These are phyloP conservation scores for Astropecten irregularis DNA, from an alignment of 53 echinoderm and acorn worm species.

Conservation along the genomic window DNA sequence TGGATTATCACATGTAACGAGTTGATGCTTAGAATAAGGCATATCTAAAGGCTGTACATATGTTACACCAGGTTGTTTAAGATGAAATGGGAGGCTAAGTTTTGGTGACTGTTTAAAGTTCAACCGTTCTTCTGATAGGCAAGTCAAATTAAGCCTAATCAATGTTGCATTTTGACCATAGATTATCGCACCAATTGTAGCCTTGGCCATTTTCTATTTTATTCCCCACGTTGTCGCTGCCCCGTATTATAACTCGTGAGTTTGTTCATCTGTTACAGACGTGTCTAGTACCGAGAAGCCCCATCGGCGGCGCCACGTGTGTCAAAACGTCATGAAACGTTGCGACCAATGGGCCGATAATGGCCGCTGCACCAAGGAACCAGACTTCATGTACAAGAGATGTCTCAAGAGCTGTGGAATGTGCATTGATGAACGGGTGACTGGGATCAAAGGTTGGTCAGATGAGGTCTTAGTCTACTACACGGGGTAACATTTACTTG, in stretches of 20 bases:
- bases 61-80: no score
- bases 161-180: no score
- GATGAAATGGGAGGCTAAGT: no score
- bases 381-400: constrained; percentile 44
- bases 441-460: constrained; percentile 43
- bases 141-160: no score
- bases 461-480: background rate
- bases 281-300: constrained; percentile 5
- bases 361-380: constrained; percentile 48
- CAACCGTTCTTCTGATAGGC: no score
- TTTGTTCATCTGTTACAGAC: background rate
- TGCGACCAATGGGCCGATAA: constrained; percentile 75
- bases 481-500: background rate
- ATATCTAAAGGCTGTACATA: no score
- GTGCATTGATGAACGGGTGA: constrained; percentile 52
- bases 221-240: no score
- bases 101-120: no score
- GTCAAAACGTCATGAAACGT: constrained; percentile 57
- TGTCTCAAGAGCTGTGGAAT: constrained; percentile 53
- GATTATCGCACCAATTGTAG: no score
- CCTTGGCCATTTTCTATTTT: no score
- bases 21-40: no score
- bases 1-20: background rate
- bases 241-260: no score
- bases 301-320: constrained; percentile 29